These are phyloP conservation scores for Pagetopsis macropterus DNA, from an alignment of 2,797 vertebrate species.

Conservation along the genomic window DNA sequence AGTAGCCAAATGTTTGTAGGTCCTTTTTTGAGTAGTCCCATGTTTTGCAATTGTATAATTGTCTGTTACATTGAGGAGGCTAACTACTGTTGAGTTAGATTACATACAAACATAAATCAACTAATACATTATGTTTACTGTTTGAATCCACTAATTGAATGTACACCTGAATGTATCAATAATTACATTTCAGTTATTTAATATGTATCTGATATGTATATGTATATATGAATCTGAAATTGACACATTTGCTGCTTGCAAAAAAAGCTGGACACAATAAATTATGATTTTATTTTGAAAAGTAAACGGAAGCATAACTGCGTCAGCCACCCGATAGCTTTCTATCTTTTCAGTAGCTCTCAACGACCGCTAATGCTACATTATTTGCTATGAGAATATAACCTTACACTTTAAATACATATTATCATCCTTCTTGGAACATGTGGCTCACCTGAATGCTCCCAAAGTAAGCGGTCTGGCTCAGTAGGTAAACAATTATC, in stretches of 20 bases:
- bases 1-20: too few relatives aligned
- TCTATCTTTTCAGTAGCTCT: not conserved
- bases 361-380: conserved; percentile 10
- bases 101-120: too few relatives aligned
- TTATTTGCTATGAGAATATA: not conserved
- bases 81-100: too few relatives aligned
- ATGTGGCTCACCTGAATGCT: conserved; percentile 48
- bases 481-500: not conserved
- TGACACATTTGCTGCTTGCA: not conserved
- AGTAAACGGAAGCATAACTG: not conserved
- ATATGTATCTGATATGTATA: too few relatives aligned
- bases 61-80: too few relatives aligned
- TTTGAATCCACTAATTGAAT: too few relatives aligned
- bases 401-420: not conserved
- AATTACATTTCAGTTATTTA: too few relatives aligned
- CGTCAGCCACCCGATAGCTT: fast-evolving
- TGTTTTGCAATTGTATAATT: too few relatives aligned
- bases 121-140: too few relatives aligned
- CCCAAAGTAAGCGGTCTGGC: not conserved
- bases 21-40: too few relatives aligned
- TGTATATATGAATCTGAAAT: too few relatives aligned
- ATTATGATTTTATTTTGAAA: conserved; percentile 43
- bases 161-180: too few relatives aligned
- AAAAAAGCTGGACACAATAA: not conserved
- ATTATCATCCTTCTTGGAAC: not conserved